phyloP scores from a whole-genome alignment of 2,113 vertebrate species.

The Balaeniceps rex region DNA sequence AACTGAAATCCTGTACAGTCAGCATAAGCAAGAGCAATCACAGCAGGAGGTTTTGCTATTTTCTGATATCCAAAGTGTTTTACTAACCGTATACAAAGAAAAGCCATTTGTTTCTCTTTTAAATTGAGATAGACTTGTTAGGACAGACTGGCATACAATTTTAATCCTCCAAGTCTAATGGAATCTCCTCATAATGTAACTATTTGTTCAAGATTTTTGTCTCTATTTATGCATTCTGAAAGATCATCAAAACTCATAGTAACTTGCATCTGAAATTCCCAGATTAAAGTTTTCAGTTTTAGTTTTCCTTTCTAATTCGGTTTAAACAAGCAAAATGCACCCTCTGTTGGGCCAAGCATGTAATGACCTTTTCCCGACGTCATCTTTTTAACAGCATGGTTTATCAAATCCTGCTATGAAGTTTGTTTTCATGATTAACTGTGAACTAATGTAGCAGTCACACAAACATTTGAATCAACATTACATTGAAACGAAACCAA shows the following conservation, averaged over 20 bases:
- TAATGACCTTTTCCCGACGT: background rate
- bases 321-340: background rate
- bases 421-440: background rate
- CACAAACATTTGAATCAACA: background rate
- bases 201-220: constrained; percentile 13
- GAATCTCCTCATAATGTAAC: constrained; percentile 7
- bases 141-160: constrained; percentile 11
- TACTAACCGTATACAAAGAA: constrained; percentile 19
- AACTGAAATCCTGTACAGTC: background rate
- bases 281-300: background rate
- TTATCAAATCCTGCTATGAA: background rate
- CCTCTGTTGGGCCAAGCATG: constrained; percentile 8
- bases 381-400: background rate
- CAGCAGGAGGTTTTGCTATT: background rate
- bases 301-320: background rate
- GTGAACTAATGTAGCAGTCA: background rate
- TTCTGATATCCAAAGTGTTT: constrained; percentile 1
- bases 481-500: background rate
- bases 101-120: constrained; percentile 32
- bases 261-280: background rate
- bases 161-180: constrained; percentile 16
- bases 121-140: background rate
- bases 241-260: background rate
- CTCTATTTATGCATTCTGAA: constrained; percentile 1
- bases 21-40: background rate